A percentile compares a stretch with the other conserved stretches of the same genome.
phyloP scores from a whole-genome alignment of 2,797 vertebrate species.

The Tenualosa thibaudeaui region DNA sequence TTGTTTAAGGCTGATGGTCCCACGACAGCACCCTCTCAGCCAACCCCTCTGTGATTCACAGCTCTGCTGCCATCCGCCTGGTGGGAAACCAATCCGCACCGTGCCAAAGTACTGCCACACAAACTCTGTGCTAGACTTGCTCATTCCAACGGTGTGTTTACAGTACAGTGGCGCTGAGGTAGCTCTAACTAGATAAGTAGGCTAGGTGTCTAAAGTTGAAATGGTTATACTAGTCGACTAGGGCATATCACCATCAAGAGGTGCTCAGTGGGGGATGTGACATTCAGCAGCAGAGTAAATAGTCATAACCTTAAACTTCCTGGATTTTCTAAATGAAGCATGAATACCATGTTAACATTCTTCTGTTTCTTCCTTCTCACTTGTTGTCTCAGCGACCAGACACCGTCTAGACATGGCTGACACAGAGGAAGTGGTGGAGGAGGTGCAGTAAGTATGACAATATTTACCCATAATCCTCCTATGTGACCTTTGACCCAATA shows the following conservation, averaged over 20 bases:
- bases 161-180: not conserved
- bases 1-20: conserved; percentile 59
- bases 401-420: conserved; percentile 63
- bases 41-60: not conserved
- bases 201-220: not conserved
- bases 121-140: not conserved
- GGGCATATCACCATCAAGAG: not conserved
- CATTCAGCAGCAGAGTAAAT: not conserved
- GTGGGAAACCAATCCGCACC: not conserved
- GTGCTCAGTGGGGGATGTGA: not conserved
- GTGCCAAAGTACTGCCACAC: not conserved
- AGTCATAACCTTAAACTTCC: not conserved
- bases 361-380: not conserved
- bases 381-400: conserved; percentile 43
- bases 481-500: not conserved
- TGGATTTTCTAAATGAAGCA: not conserved
- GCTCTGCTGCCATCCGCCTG: not conserved
- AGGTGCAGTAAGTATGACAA: conserved; percentile 62
- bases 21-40: conserved; percentile 41
- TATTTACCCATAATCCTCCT: not conserved
- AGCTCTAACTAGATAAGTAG: not conserved
- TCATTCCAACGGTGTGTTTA: not conserved
- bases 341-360: not conserved
- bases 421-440: conserved; percentile 59
- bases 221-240: not conserved